Conservation (phyloP, 2,797 vertebrate species). For the Bovichtus diacanthus region DNA sequence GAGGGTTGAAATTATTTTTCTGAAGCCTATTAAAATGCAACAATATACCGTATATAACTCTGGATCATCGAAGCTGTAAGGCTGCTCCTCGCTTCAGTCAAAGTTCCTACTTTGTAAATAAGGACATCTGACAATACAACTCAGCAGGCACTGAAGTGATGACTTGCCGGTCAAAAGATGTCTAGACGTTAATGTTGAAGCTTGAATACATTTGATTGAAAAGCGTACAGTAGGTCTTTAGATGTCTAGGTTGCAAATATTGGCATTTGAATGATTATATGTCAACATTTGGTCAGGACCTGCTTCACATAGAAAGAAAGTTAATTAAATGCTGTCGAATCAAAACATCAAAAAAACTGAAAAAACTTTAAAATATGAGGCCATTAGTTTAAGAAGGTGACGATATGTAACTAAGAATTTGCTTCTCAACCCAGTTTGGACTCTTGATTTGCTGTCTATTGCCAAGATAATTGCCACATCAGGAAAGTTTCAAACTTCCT, state of each 20-base stretch:
- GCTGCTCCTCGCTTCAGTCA: not conserved
- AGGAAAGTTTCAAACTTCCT: not conserved
- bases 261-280: not conserved
- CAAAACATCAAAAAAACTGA: too few relatives aligned
- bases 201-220: not conserved
- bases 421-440: not conserved
- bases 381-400: too few relatives aligned
- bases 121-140: not conserved
- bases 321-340: not conserved
- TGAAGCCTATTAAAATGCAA: slow-evolving; percentile 30
- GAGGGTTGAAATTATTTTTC: slow-evolving; percentile 32
- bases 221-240: not conserved
- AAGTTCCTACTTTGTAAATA: slow-evolving; percentile 4
- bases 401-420: not conserved
- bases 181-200: not conserved
- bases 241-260: not conserved
- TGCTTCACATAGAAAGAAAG: not conserved
- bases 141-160: not conserved
- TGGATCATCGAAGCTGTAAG: slow-evolving; percentile 17
- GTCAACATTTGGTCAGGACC: not conserved
- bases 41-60: not conserved
- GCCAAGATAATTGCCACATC: not conserved
- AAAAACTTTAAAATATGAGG: too few relatives aligned
- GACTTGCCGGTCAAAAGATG: slow-evolving; percentile 1
- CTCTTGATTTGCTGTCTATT: not conserved